Base-by-base conservation (phyloP, 1,140 invertebrate species). In the Calycopis cecrops region DNA sequence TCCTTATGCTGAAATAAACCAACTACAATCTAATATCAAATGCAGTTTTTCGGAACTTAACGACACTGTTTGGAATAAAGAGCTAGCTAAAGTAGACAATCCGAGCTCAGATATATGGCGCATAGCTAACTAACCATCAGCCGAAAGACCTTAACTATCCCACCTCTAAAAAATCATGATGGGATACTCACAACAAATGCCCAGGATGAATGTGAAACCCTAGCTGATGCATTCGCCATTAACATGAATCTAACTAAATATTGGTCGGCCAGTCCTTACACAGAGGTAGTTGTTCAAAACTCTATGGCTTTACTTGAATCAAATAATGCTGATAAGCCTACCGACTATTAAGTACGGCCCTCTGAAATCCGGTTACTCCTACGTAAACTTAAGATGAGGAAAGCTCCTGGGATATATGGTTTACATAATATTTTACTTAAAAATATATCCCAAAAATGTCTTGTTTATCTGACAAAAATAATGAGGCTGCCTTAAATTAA, bases 71-170 rank as follows among this genome's bases (percentile, higher is more conserved):
- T 61, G 54, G 59, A 35, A 57, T 17, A 18, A 49, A 14, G 53
- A 53, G 17, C 33, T 61, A 28, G 10, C 34, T 8, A 52, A 21
- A 35, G 44, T 53, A 14, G 50, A 59, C 9, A 60, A 60, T 34
- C 50, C 59, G 7, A 17, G 40, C n/a, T 38, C 52, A 4, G 59
- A 56, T 12, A 34, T 60, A 7, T 60, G 59, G 59, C 40, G 59
- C n/a, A 3, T 56, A 4, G 54, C 52, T 1, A 60, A 52, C 33
- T 52, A n/a, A n/a, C 40, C 10, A 1, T 56, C 6, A 47, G 35
- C 14, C 14, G 34, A 9, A 48, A 12, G 3, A 14, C 49, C 1
- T 38, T 49, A 8, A 21, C 7, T 10, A 18, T 48, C 4, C 8
- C 44, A 48, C 44, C 44, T 9, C 44, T 47, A 9, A 40, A 40